A percentile compares a stretch with the other conserved stretches of the same genome.
These are phyloP conservation scores for Meteorus sp. DNA, from an alignment of 1,140 invertebrate genomes.

Conservation along the genomic window DNA sequence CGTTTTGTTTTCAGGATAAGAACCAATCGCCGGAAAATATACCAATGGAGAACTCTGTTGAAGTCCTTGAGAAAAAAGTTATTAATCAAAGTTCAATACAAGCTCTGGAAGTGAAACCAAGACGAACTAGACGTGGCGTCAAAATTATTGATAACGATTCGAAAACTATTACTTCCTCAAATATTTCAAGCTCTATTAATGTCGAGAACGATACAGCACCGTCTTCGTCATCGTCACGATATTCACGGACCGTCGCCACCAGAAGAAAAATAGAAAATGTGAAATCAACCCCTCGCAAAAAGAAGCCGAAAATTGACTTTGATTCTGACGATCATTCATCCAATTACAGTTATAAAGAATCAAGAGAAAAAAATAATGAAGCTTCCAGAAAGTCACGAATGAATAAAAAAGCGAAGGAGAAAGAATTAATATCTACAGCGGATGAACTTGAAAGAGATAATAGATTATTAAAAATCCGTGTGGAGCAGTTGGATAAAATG, in stretches of 20 bases:
- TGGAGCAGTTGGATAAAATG: slow-evolving; percentile 58
- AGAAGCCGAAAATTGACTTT: slow-evolving; percentile 34
- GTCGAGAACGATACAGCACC: not conserved
- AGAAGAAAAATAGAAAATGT: not conserved
- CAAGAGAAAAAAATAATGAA: slow-evolving; percentile 76
- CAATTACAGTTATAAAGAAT: slow-evolving; percentile 63
- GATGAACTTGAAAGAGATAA: slow-evolving; percentile 55
- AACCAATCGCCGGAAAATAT: slow-evolving; percentile 35
- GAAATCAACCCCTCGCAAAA: slow-evolving; percentile 6
- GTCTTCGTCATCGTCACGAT: slow-evolving; percentile 24
- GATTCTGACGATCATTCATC: slow-evolving; percentile 42
- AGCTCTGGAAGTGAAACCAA: not conserved
- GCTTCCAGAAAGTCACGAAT: slow-evolving; percentile 72
- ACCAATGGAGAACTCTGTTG: slow-evolving; percentile 36
- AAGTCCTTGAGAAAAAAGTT: not conserved
- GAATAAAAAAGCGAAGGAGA: slow-evolving; percentile 71
- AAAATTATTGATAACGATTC: not conserved
- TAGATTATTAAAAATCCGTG: slow-evolving; percentile 54
- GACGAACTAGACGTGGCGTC: not conserved
- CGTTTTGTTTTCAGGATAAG: slow-evolving; percentile 42
- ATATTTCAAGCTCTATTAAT: not conserved
- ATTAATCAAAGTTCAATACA: not conserved
- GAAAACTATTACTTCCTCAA: too few relatives aligned
- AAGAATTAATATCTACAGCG: slow-evolving; percentile 48
- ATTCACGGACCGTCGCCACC: slow-evolving; percentile 1